Evolutionary conservation across 2,888 invertebrate genomes (phyloP), one percentile per base, ranked within the genome.

Genomic region (Phlogophora meticulosa): DNA sequence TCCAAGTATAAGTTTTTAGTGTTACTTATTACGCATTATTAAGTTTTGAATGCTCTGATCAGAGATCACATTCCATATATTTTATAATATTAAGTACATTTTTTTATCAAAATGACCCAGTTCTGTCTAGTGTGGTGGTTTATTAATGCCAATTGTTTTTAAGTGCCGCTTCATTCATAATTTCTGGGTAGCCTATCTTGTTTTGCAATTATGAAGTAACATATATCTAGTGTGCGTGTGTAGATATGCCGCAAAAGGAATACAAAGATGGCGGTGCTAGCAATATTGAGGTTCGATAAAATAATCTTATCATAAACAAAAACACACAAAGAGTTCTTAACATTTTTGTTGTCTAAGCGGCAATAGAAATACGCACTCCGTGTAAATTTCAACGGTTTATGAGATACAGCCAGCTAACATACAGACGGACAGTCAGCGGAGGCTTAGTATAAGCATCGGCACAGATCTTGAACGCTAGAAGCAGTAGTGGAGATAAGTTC

Each of bases 31-130:
- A 45, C 20, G 63, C 5, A 38, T 10, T 28, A 43, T 10, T 43
- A 38, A 38, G 66, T 28, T 17, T 10, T 4, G 2, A 10, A 15
- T 15, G 52, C 45, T 11, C 10, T 38, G 38, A 52, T 53, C 11
- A 15, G 45, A 28, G 4, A 28, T 28, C 28, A 28, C 5, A n/a
- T 11, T 7, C 7, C 7, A 46, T 43, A 59, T 49, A 45, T 52
- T 73, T 72, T 22, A 22, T 28, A 4, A 4, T 28, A 28, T 2
- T 28, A 28, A 5, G 34, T 51, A 11, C 9, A 10, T 38, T 57
- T 45, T 48, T 57, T 74, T 52, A 73, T 73, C 75, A 63, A 32
- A 40, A 9, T 58, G 75, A 58, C 73, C 73, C 22, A 73, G 13
- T 55, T 69, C 58, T 58, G 56, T 2, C 11, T 42, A 40, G 38